Evolutionary conservation across 2,113 vertebrate species (phyloP).

Genomic region (Malurus melanocephalus): DNA sequence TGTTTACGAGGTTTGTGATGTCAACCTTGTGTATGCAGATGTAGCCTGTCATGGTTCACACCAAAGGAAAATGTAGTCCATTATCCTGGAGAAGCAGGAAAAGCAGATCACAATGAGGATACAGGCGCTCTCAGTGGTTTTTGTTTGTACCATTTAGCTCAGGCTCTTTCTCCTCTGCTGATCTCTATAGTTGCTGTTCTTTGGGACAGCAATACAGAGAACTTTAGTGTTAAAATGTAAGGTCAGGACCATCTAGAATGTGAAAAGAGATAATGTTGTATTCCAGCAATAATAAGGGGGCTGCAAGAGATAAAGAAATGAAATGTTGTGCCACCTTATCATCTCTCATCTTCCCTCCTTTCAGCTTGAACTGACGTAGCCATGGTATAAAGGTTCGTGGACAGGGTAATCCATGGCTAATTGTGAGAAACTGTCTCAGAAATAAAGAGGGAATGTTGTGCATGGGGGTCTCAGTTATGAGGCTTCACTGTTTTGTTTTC

Average conservation of each 20-base stretch:
- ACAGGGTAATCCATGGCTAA: background rate
- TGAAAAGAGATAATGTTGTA: background rate
- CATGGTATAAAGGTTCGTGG: background rate
- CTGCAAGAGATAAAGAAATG: background rate
- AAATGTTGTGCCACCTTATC: background rate
- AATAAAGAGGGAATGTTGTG: background rate
- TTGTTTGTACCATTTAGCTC: background rate
- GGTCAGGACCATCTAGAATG: background rate
- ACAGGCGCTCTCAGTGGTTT: rapidly evolving
- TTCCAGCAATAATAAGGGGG: background rate
- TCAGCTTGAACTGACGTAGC: background rate
- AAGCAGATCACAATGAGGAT: background rate
- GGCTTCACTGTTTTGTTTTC: background rate
- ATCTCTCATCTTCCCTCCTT: background rate
- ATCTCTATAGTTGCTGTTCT: background rate
- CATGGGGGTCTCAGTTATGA: background rate
- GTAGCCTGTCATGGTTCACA: background rate
- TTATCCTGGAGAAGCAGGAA: background rate
- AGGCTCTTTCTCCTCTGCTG: background rate
- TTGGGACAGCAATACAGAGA: background rate
- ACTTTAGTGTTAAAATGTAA: background rate
- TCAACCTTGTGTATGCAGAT: background rate
- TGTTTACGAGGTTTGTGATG: background rate
- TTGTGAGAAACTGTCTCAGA: background rate
- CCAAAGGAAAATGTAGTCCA: background rate